phyloP scores from a whole-genome alignment of 2,113 vertebrate species.

The Regulus satrapa region DNA sequence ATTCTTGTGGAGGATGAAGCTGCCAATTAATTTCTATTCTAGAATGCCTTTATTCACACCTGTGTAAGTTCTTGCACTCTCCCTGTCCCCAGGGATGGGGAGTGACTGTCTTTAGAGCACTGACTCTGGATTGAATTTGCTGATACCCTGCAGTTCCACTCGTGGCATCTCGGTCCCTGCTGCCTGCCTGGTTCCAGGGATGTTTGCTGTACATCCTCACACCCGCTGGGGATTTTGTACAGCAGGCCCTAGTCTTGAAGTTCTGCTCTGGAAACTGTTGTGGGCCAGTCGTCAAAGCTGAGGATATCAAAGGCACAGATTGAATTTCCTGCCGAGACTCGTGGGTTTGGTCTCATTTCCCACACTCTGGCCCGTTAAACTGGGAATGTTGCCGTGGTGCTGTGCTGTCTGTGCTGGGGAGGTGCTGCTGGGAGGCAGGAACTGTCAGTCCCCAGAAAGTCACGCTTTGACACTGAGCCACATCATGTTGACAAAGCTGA shows the following conservation, averaged over 20 bases:
- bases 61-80: background rate
- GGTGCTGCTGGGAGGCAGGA: background rate
- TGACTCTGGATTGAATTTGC: background rate
- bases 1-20: background rate
- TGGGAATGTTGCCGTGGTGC: background rate
- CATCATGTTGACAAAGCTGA: background rate
- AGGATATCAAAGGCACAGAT: background rate
- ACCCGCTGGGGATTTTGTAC: background rate
- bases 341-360: background rate
- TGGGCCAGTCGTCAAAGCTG: background rate
- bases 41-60: background rate
- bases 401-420: background rate
- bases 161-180: background rate
- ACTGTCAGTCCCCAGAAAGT: background rate
- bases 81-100: background rate
- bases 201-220: background rate
- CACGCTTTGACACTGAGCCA: background rate
- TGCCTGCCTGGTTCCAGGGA: background rate
- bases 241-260: background rate
- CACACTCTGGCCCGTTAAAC: background rate
- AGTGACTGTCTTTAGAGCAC: background rate
- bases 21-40: background rate
- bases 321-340: background rate
- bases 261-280: background rate
- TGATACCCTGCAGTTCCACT: background rate